A percentile compares a stretch with the other conserved stretches of the same genome.
Evolutionary conservation across 2,797 vertebrate species (phyloP).

Genomic region (Hapalemur alaotrensis): DNA sequence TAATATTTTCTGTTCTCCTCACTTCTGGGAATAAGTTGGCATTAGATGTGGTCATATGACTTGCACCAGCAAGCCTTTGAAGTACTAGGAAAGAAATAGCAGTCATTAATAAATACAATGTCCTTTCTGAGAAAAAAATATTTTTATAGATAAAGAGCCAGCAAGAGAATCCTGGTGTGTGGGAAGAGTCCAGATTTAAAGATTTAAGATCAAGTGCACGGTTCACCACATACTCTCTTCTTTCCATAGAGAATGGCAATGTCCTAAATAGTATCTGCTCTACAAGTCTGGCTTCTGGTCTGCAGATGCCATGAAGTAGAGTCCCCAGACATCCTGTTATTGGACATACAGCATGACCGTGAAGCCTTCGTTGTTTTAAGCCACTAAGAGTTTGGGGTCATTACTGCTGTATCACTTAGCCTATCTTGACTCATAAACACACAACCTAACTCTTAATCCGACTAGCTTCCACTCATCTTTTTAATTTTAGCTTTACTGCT

Average conservation of each 20-base stretch:
- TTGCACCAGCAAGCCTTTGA: background rate
- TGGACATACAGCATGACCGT: background rate
- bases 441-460: background rate
- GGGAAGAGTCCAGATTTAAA: background rate
- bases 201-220: background rate
- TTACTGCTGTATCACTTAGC: background rate
- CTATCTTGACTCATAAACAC: background rate
- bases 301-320: background rate
- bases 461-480: background rate
- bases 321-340: background rate
- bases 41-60: background rate
- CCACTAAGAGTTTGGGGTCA: background rate
- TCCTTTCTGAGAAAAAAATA: slow-evolving; percentile 4
- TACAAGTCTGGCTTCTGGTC: background rate
- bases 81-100: background rate
- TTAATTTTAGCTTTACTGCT: background rate
- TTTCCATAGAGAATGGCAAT: background rate
- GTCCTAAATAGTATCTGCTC: background rate
- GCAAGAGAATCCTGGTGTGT: background rate
- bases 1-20: background rate
- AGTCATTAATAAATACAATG: background rate
- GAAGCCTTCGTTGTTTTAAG: background rate
- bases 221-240: background rate
- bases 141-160: slow-evolving; percentile 1
- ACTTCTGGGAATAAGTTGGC: background rate